These are phyloP conservation scores for Ciconia nigra DNA, from an alignment of 2,797 vertebrate genomes.

Conservation along the genomic window DNA sequence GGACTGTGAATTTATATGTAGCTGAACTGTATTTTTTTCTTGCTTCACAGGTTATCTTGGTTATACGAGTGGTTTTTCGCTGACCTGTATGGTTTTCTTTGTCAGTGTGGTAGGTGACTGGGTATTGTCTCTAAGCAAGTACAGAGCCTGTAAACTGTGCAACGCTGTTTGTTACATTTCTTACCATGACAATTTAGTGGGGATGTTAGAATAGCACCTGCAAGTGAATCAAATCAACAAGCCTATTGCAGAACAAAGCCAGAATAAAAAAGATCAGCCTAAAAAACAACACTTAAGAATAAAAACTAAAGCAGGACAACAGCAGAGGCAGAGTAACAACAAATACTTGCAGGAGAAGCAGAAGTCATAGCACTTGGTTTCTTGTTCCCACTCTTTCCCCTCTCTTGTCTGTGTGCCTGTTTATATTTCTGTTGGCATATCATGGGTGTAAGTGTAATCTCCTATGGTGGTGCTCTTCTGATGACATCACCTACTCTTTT, in stretches of 20 bases:
- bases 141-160: background rate
- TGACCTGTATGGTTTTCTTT: constrained; percentile 98
- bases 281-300: background rate
- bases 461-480: background rate
- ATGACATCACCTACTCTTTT: background rate
- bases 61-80: constrained; percentile 96
- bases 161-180: background rate
- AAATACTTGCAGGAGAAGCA: background rate
- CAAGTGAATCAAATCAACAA: background rate
- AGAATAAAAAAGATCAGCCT: background rate
- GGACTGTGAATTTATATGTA: background rate
- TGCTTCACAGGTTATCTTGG: constrained; percentile 90
- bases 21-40: constrained; percentile 40
- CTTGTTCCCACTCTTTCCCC: background rate
- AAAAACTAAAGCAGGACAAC: background rate
- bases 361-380: background rate
- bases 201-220: background rate
- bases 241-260: background rate
- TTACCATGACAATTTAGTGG: background rate
- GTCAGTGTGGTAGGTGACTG: constrained; percentile 84
- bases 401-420: background rate
- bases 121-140: background rate
- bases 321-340: background rate
- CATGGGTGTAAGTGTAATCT: background rate
- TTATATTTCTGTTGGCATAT: background rate